Conservation (phyloP, 2,113 vertebrate genomes). For the Platysternon megacephalum region DNA sequence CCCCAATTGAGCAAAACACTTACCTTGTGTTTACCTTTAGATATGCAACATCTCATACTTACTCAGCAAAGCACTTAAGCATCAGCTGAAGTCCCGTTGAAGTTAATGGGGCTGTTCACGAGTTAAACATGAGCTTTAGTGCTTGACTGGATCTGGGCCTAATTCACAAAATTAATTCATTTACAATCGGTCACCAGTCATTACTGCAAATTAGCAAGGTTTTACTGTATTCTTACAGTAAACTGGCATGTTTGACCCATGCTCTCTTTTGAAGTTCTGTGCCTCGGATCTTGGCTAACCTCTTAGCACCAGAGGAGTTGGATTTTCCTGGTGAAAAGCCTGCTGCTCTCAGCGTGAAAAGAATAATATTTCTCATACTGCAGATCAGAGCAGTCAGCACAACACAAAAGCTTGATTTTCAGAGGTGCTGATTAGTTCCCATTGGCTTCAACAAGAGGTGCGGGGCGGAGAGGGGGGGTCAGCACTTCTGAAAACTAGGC, state of each 20-base stretch:
- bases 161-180: slow-evolving; percentile 26
- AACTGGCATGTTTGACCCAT: slow-evolving; percentile 33
- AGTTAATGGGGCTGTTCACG: neutral
- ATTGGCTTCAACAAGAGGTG: neutral
- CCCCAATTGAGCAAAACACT: neutral
- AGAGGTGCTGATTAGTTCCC: neutral
- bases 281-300: neutral
- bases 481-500: neutral
- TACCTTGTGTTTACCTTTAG: neutral
- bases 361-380: neutral
- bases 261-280: neutral
- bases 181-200: neutral
- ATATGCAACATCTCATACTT: neutral
- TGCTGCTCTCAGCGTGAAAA: neutral
- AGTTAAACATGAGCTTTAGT: slow-evolving; percentile 44
- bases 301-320: neutral
- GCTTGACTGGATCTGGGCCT: slow-evolving; percentile 44
- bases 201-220: slow-evolving; percentile 20
- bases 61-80: slow-evolving; percentile 59
- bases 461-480: no score
- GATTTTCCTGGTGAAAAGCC: neutral
- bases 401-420: neutral
- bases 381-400: neutral
- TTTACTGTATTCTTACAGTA: slow-evolving; percentile 23
- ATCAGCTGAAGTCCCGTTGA: slow-evolving; percentile 30